phyloP scores from a whole-genome alignment of 1,140 invertebrate genomes.

The Sarcophaga bullata region DNA sequence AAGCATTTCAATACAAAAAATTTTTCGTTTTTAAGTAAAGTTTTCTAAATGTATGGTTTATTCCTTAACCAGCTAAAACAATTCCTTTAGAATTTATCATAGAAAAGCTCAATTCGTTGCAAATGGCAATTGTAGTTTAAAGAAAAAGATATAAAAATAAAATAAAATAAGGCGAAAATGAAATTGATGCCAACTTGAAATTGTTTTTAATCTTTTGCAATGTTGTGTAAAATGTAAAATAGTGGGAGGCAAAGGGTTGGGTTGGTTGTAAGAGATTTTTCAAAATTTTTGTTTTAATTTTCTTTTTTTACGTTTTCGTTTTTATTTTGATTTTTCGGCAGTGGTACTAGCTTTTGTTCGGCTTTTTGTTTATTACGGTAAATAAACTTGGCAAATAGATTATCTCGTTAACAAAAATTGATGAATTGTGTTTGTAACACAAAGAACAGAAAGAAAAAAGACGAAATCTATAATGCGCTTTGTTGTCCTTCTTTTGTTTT shows the following conservation, averaged over 20 bases:
- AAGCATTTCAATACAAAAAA: background rate
- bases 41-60: too few relatives aligned
- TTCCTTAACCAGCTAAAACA: background rate
- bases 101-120: background rate
- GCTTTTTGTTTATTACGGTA: constrained; percentile 25
- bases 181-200: constrained; percentile 8
- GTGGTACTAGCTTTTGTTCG: background rate
- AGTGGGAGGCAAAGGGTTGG: background rate
- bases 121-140: background rate
- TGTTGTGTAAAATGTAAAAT: background rate
- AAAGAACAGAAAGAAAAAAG: background rate
- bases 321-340: background rate
- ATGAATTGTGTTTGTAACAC: background rate
- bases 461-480: background rate
- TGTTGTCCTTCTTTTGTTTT: constrained; percentile 3
- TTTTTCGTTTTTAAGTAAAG: background rate
- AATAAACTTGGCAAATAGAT: constrained; percentile 39
- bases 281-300: background rate
- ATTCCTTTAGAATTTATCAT: constrained; percentile 1
- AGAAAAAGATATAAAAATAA: too few relatives aligned
- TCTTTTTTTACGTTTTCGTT: background rate
- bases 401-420: constrained; percentile 33
- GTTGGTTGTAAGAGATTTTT: background rate
- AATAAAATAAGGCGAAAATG: background rate
- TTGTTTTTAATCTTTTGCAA: background rate